These are phyloP conservation scores for Misgurnus anguillicaudatus DNA, from an alignment of 2,113 vertebrate genomes.

Conservation along the genomic window DNA sequence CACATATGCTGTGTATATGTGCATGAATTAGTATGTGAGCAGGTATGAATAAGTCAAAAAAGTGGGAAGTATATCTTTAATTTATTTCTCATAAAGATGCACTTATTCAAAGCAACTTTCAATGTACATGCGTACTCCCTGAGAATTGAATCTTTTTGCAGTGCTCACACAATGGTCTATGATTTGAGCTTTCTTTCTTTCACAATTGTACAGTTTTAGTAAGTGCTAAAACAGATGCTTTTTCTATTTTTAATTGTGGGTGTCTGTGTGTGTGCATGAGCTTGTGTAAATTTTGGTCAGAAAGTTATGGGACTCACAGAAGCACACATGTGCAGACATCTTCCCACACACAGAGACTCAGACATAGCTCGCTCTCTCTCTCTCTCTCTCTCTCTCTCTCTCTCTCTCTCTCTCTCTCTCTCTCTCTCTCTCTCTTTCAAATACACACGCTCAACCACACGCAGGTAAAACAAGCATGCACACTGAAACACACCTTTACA, in stretches of 20 bases:
- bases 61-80: too few relatives aligned
- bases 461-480: constrained; percentile 54
- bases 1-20: constrained; percentile 46
- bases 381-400: too few relatives aligned
- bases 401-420: too few relatives aligned
- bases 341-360: constrained; percentile 30
- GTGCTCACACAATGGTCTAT: too few relatives aligned
- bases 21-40: neutral
- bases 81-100: too few relatives aligned
- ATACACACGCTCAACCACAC: constrained; percentile 24
- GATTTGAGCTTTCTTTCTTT: too few relatives aligned
- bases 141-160: too few relatives aligned
- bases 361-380: neutral
- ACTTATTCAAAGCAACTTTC: too few relatives aligned
- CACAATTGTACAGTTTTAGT: constrained; percentile 17
- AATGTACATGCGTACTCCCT: too few relatives aligned
- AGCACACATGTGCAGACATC: constrained; percentile 17
- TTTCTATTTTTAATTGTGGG: constrained; percentile 12
- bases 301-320: constrained; percentile 23
- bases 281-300: constrained; percentile 8
- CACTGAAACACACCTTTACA: constrained; percentile 67
- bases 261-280: constrained; percentile 2
- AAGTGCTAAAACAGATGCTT: constrained; percentile 33
- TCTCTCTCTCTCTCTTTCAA: constrained; percentile 9
- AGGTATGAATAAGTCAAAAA: too few relatives aligned